Base-by-base conservation (phyloP, 2,113 vertebrate species). In the Grammomys surdaster region DNA sequence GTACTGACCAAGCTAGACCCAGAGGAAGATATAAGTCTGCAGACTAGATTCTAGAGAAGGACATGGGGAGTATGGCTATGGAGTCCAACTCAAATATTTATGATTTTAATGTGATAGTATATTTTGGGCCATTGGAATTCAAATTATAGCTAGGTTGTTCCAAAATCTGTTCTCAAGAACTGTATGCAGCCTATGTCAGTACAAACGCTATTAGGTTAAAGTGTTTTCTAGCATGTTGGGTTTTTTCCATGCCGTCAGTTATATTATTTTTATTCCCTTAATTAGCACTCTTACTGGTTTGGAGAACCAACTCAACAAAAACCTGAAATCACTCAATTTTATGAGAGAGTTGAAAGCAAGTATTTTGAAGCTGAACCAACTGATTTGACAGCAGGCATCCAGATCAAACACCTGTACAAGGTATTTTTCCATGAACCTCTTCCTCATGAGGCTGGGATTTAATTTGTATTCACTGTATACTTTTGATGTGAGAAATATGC, bases 241-340 rank as follows among this genome's bases (percentile, higher is more conserved):
- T 65, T 94, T 94, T 95, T 73, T 73, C 85, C 58, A 0, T 88
- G 11, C 33, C 33, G 67, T 80, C 31, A 43, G 7, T 91, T 17
- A 88, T 73, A 33, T 81, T 33, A 78, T 43, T 97, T 81, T 91
- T 7, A 96, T 82, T 94, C 98, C 20, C 22, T 69, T 63, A 84
- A 84, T 65, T 97, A 99, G 99, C 99, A 99, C n/a, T 99, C 99
- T 0, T 99, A 99, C 96, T 99, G 99, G 99, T 99, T 98, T 1
- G 98, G 99, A 80, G 98, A 87, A 73, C 98, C 99, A 92, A 98
- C 98, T 82, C 97, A 98, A 89, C 98, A 98, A 2, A 95, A 99
- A 65, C 91, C 98, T 7, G 98, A 99, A 91, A 98, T 99, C 89
- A 98, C 98, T 81, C 97, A 99, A 85, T 98, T 98, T 4, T 93